Percentiles rank a stretch among this genome's conserved stretches.
phyloP scores from a whole-genome alignment of 1,140 invertebrate genomes.

The Penaeus vannamei region DNA sequence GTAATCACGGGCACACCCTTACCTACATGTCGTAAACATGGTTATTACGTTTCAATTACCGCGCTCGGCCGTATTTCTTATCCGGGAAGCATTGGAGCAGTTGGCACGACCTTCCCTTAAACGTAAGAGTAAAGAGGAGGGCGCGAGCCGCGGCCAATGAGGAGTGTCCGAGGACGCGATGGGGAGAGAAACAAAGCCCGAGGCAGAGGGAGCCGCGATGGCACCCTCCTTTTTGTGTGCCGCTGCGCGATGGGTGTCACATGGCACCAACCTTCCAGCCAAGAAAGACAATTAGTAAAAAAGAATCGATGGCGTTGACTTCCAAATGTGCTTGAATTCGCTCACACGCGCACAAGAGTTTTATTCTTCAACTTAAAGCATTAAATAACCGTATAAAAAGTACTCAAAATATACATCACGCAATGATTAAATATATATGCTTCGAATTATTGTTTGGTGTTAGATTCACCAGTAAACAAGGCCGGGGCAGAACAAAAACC shows the following conservation, averaged over 20 bases:
- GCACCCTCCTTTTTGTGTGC: slow-evolving; percentile 27
- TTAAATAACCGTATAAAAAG: neutral
- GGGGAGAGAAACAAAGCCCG: slow-evolving; percentile 9
- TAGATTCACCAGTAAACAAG: too few species aligned
- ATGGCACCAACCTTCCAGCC: slow-evolving; percentile 23
- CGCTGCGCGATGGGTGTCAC: slow-evolving; percentile 23
- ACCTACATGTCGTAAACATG: too few species aligned
- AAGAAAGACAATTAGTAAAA: slow-evolving; percentile 39
- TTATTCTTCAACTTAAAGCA: neutral
- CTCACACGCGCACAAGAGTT: neutral
- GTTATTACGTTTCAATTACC: too few species aligned
- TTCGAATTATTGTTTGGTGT: too few species aligned
- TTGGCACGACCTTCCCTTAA: too few species aligned
- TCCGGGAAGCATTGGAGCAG: too few species aligned
- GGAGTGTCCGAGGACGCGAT: neutral
- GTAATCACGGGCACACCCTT: too few species aligned
- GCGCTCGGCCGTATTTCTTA: too few species aligned
- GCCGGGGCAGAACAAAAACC: neutral
- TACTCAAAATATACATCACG: too few species aligned
- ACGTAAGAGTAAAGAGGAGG: too few species aligned
- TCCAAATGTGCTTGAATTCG: neutral
- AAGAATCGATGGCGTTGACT: slow-evolving; percentile 34
- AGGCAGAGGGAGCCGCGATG: neutral
- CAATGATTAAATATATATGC: too few species aligned
- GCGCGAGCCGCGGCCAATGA: too few species aligned